Evolutionary conservation across 2,888 invertebrate genomes (phyloP), one percentile per base, ranked within the genome.

Genomic region (Campoplex nolae): DNA sequence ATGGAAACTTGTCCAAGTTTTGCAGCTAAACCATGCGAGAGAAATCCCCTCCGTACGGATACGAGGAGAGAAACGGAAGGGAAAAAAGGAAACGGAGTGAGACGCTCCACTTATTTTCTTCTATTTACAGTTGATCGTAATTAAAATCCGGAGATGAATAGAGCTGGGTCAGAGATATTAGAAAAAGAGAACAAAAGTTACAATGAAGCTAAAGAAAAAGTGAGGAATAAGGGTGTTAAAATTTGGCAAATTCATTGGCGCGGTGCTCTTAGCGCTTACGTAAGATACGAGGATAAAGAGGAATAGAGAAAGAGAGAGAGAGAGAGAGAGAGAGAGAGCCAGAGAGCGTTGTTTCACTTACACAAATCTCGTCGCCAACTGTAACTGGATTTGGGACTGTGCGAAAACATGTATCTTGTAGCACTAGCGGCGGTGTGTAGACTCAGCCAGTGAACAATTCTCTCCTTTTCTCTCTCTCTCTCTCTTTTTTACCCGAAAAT

Each of bases 361-460:
- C 76, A 87, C 84, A 84, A 87, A 85, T 87, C 87, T 85, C 83
- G 62, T 79, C 76, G 75, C 65, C 58, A 85, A 85, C 75, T 79
- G 76, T 84, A 87, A 87, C 87, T 87, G 80, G 87, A 85, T 87
- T 87, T 75, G 62, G 76, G 70, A 74, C 54, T 58, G 76, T 16
- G 67, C 54, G 28, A 48, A 81, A 56, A 58, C 32, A 75, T 58
- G 54, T 76, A 77, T 77, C 54, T 23, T 62, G n/a, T 83, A 70
- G 35, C 51, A 48, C 48, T 76, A 13, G 8, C 68, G 45, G 38
- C 54, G n/a, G n/a, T 18, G 56, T 56, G 73, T 48, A 62, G 62
- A 45, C 28, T 51, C 32, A 18, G 75, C 35, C 74, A 42, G 35
- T 51, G 58, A 51, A 38, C 38, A 62, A 62, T 76, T 45, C 62